Conservation (phyloP, 2,888 invertebrate genomes). For the Sisyra nigra region DNA sequence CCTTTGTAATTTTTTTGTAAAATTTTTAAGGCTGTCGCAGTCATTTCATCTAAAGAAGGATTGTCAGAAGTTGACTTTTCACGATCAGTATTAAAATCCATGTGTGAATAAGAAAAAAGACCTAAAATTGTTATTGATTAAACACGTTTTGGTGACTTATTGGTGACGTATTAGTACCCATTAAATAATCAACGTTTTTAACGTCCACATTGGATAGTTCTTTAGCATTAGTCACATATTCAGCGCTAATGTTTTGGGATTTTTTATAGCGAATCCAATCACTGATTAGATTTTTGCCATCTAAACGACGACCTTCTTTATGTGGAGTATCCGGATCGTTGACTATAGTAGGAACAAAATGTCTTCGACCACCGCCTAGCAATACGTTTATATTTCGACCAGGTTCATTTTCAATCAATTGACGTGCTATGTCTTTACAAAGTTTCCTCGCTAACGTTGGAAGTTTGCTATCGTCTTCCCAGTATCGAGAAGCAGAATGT, state of each 20-base stretch:
- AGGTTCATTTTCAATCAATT: conserved; percentile 41
- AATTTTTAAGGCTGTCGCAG: conserved; percentile 35
- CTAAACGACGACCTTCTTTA: conserved; percentile 29
- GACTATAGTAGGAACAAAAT: conserved; percentile 24
- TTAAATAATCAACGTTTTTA: conserved; percentile 26
- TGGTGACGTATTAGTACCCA: conserved; percentile 21
- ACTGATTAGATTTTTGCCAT: conserved; percentile 36
- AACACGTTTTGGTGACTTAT: not conserved
- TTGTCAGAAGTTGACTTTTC: conserved; percentile 24
- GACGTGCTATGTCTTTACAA: conserved; percentile 43
- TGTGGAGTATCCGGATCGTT: conserved; percentile 18
- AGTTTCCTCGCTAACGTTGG: conserved; percentile 20
- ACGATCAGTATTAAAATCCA: conserved; percentile 36
- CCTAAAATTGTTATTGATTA: conserved; percentile 14
- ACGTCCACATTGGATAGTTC: conserved; percentile 27
- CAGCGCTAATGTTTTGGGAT: conserved; percentile 22
- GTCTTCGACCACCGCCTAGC: conserved; percentile 41
- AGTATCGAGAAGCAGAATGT: conserved; percentile 18
- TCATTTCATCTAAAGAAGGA: conserved; percentile 42
- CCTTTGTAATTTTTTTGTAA: conserved; percentile 25
- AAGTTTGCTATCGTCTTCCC: conserved; percentile 26
- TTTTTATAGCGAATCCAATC: conserved; percentile 31
- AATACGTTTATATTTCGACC: conserved; percentile 43
- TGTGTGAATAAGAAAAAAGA: conserved; percentile 37
- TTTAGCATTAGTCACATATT: conserved; percentile 24